These are phyloP conservation scores for Colletes collaris DNA, from an alignment of 2,888 invertebrate species.

Conservation along the genomic window DNA sequence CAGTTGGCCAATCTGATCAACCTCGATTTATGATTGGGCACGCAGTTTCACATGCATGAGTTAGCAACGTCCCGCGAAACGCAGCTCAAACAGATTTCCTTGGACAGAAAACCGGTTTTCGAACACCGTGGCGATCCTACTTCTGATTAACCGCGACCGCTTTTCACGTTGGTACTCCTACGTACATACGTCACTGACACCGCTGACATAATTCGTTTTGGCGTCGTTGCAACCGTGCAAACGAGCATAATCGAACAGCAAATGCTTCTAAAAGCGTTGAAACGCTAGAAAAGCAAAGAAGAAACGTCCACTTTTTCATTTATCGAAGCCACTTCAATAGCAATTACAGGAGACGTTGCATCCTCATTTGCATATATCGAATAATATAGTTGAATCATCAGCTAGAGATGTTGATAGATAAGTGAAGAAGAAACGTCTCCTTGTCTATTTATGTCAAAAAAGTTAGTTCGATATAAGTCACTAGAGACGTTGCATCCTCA, in stretches of 20 bases:
- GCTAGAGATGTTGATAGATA: too few species aligned
- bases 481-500: not conserved
- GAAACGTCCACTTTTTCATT: too few species aligned
- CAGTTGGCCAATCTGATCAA: slow-evolving; percentile 38
- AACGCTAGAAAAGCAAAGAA: too few species aligned
- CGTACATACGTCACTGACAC: slow-evolving; percentile 49
- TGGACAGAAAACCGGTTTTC: slow-evolving; percentile 50
- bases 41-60: slow-evolving; percentile 11
- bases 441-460: too few species aligned
- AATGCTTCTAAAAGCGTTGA: not conserved
- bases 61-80: slow-evolving; percentile 10
- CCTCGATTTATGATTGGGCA: slow-evolving; percentile 12
- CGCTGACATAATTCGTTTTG: slow-evolving; percentile 57
- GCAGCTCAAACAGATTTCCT: slow-evolving; percentile 35
- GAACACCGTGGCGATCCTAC: slow-evolving; percentile 24
- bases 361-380: slow-evolving; percentile 4
- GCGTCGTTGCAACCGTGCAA: slow-evolving; percentile 32
- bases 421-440: too few species aligned
- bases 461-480: too few species aligned
- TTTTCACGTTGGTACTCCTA: slow-evolving; percentile 49
- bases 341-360: slow-evolving; percentile 18
- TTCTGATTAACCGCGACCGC: slow-evolving; percentile 45
- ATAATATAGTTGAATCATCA: too few species aligned
- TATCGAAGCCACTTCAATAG: not conserved
- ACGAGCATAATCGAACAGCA: not conserved